A percentile compares a stretch with the other conserved stretches of the same genome.
Conservation (phyloP, 2,113 vertebrate species). For the Mesitornis unicolor region DNA sequence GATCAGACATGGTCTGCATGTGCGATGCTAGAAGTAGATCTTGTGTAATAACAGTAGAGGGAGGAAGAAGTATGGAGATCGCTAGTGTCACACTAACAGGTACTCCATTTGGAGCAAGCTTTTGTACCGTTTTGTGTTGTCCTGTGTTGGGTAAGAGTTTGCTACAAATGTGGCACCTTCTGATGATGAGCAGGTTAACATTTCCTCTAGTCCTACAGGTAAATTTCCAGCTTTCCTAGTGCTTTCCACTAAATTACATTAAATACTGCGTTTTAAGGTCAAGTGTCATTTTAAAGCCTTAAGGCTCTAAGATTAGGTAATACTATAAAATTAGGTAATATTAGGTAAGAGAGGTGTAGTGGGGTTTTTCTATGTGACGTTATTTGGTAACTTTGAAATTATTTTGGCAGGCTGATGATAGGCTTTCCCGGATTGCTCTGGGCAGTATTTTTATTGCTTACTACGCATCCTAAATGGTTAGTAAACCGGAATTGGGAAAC, state of each 20-base stretch:
- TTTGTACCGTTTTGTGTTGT: background rate
- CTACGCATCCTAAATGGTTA: background rate
- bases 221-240: background rate
- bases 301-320: background rate
- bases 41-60: background rate
- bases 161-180: rapidly evolving
- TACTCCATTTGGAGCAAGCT: background rate
- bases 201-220: background rate
- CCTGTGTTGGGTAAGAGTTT: background rate
- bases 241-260: background rate
- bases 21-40: background rate
- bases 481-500: background rate
- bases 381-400: background rate
- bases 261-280: constrained; percentile 2
- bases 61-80: background rate
- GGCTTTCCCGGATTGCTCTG: background rate
- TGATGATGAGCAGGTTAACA: background rate
- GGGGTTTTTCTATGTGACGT: background rate
- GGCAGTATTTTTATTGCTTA: background rate
- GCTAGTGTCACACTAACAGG: too few species aligned
- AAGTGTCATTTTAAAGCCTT: background rate
- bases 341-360: background rate
- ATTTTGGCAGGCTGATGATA: background rate
- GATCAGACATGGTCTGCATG: background rate
- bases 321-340: too few species aligned